A percentile compares a stretch with the other conserved stretches of the same genome.
Conservation (phyloP, 2,888 invertebrate species). For the Cosmia pyralina region DNA sequence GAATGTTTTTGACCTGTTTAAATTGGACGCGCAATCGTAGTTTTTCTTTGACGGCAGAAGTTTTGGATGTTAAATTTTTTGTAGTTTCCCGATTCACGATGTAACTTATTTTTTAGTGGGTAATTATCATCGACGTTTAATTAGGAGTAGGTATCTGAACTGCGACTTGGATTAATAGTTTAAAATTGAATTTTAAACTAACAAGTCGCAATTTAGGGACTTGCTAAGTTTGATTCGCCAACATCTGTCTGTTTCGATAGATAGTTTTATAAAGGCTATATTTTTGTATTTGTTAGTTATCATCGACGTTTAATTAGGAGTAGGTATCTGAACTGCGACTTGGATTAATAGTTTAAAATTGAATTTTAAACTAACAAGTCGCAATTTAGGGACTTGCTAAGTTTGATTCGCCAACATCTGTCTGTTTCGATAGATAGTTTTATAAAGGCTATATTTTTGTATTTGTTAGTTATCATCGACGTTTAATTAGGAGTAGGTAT, state of each 20-base stretch:
- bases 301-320: no score
- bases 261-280: no score
- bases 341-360: constrained; percentile 43
- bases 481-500: no score
- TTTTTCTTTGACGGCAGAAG: constrained; percentile 44
- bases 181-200: constrained; percentile 57
- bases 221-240: constrained; percentile 30
- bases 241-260: no score
- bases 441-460: no score
- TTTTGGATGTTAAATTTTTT: constrained; percentile 1
- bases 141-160: constrained; percentile 16
- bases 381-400: constrained; percentile 16
- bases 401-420: constrained; percentile 23
- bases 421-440: no score
- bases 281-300: no score
- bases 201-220: constrained; percentile 12
- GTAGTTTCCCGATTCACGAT: constrained; percentile 3
- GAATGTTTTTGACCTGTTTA: constrained; percentile 55
- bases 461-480: no score
- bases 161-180: constrained; percentile 6
- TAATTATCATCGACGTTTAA: not conserved
- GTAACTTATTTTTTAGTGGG: not conserved
- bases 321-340: no score
- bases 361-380: constrained; percentile 42
- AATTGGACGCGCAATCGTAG: constrained; percentile 61